phyloP scores from a whole-genome alignment of 1,140 invertebrate genomes.

The Platyura marginata region DNA sequence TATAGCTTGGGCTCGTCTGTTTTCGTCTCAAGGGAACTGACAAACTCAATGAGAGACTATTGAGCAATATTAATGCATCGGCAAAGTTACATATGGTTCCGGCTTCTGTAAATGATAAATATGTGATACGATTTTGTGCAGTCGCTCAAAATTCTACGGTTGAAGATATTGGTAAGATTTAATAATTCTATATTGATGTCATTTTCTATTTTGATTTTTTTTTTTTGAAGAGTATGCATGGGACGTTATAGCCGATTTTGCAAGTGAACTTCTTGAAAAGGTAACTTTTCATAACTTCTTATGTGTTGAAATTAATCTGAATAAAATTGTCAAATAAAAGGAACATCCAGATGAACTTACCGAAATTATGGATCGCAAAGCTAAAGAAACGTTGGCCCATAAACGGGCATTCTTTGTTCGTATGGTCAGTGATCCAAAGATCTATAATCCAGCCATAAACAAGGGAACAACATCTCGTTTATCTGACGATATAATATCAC shows the following conservation, averaged over 20 bases:
- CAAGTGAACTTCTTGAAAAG: conserved; percentile 57
- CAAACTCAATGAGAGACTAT: conserved; percentile 80
- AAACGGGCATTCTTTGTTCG: conserved; percentile 90
- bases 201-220: not conserved
- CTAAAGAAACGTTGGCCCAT: conserved; percentile 55
- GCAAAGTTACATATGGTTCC: conserved; percentile 97
- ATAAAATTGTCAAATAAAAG: conserved; percentile 21
- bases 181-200: no score
- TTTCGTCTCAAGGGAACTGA: conserved; percentile 74
- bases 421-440: conserved; percentile 93
- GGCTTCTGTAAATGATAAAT: conserved; percentile 74
- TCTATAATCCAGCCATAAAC: conserved; percentile 77
- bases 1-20: conserved; percentile 63
- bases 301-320: not conserved
- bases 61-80: conserved; percentile 88
- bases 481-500: conserved; percentile 24
- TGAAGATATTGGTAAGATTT: conserved; percentile 71
- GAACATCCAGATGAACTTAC: conserved; percentile 47
- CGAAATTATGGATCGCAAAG: conserved; percentile 45
- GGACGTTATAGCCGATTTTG: conserved; percentile 71
- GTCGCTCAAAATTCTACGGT: conserved; percentile 78
- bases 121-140: conserved; percentile 89
- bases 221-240: conserved; percentile 59
- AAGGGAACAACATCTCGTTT: conserved; percentile 38
- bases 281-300: not conserved